Base-by-base conservation (phyloP, 1,140 invertebrate species). In the Thalassaphorura encarpata region DNA sequence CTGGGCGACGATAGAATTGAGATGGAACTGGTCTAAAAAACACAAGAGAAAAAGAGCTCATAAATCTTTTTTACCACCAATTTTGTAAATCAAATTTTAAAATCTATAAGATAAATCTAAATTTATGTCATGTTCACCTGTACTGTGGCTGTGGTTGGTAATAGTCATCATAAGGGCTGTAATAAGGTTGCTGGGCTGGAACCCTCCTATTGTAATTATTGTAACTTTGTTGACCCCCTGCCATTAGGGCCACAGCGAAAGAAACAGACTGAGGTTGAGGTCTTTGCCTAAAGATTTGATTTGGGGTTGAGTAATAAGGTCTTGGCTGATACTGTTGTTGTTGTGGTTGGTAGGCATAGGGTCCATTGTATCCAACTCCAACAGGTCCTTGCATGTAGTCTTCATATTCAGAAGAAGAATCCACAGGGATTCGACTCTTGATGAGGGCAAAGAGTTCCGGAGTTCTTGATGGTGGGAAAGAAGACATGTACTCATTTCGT, bases 401-500 rank as follows among this genome's bases (percentile, higher is more conserved):
- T 6, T 31, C 13, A 15, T 11, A 29, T 18, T 31, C 29, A 11
- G 13, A 26, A n/a, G 29, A 6, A 23, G 27, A 33, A 18, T 33
- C 36, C 13, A 41, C 50, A 13, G 50, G 31, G 27, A 40, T 41
- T 18, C 23, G 11, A 28, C 50, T 52, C 15, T 52, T 42, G 36
- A 52, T 58, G 4, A 64, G 50, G 16, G 63, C 59, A 19, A 48
- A 60, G 2, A 64, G 41, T 18, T 52, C 19, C 27, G 63, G 63
- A 27, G 47, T 56, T 2, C 63, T 26, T 16, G 59, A 61, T 0
- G 63, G 63, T 16, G 63, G 63, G 54, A 64, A 64, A 13, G 53
- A 36, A 18, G 48, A 42, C 5, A 47, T 18, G 13, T 36, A 33
- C 41, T 52, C 47, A 40, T 55, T 43, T 51, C 52, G 19, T 28